Evolutionary conservation across 2,113 vertebrate genomes (phyloP).

Genomic region (Excalfactoria chinensis): DNA sequence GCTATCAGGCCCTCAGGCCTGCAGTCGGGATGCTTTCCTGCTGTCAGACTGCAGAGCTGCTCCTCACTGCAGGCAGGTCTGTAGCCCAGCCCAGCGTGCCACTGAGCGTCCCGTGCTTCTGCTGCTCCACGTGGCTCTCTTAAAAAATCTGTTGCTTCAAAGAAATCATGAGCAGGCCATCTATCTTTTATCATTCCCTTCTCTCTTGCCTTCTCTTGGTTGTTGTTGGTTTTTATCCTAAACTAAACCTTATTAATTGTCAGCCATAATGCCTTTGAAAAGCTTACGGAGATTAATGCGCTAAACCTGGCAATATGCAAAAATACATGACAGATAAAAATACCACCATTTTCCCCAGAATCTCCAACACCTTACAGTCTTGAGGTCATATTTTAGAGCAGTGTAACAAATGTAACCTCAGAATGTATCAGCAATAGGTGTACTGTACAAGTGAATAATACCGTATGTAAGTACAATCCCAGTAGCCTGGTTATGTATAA

Average conservation of each 20-base stretch:
- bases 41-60: neutral
- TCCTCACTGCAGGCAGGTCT: neutral
- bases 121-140: neutral
- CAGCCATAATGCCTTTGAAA: neutral
- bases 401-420: neutral
- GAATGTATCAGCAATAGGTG: neutral
- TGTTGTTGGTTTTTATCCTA: neutral
- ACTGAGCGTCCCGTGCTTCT: neutral
- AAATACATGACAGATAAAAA: neutral
- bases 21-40: neutral
- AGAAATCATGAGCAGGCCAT: neutral
- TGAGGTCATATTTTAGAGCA: neutral
- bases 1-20: neutral
- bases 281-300: neutral
- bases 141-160: neutral
- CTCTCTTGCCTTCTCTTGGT: neutral
- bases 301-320: neutral
- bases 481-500: neutral
- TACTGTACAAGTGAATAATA: neutral
- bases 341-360: neutral
- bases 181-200: neutral
- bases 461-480: neutral
- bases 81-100: neutral
- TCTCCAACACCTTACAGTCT: neutral
- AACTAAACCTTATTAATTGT: neutral